A percentile compares a stretch with the other conserved stretches of the same genome.
Conservation (phyloP, 2,797 vertebrate genomes). For the Antrozous pallidus region DNA sequence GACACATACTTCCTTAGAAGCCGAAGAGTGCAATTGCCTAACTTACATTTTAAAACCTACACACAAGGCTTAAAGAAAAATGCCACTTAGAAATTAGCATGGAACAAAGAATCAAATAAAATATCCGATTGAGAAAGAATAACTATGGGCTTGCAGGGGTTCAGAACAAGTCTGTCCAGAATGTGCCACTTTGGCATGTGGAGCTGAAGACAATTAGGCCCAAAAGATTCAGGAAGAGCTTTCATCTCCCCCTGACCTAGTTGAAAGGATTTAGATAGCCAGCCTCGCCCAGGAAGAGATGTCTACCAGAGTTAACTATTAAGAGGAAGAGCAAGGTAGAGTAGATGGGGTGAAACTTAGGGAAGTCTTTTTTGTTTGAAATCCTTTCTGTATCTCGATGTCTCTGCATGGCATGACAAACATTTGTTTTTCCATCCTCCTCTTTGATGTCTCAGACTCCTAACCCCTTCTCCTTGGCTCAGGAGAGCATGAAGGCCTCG, state of each 20-base stretch:
- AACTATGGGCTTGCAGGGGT: not conserved
- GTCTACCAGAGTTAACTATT: not conserved
- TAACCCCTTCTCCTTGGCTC: not conserved
- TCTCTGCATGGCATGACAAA: not conserved
- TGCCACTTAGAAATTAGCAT: not conserved
- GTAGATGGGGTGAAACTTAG: not conserved
- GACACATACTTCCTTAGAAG: not conserved
- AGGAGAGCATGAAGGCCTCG: not conserved
- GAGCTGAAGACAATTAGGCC: not conserved
- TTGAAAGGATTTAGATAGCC: not conserved
- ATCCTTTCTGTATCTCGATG: not conserved
- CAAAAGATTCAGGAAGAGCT: not conserved
- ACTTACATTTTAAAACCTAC: conserved; percentile 44
- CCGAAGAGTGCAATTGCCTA: not conserved
- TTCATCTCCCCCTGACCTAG: not conserved
- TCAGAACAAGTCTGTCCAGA: not conserved
- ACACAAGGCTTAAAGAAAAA: not conserved
- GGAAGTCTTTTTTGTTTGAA: not conserved
- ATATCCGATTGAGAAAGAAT: not conserved
- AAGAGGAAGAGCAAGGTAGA: not conserved
- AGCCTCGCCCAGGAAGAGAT: not conserved
- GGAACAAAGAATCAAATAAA: conserved; percentile 32
- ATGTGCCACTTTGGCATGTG: not conserved
- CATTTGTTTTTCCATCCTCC: not conserved
- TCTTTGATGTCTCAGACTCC: not conserved